Base-by-base conservation (phyloP, 1,140 invertebrate species). In the Drosophila neocordata region DNA sequence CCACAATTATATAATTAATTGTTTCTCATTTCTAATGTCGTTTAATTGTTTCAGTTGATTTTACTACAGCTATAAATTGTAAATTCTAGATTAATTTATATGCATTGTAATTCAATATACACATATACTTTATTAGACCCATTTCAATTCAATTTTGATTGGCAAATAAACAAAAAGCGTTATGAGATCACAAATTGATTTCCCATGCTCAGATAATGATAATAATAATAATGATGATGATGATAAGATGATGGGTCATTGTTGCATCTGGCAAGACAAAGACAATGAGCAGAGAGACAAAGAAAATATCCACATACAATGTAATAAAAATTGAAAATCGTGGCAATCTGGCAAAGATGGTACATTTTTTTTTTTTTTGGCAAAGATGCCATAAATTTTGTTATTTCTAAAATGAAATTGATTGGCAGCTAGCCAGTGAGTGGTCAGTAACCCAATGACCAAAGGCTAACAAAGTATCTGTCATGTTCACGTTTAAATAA, bases 1-100 rank as follows among this genome's bases (percentile, higher is more conserved):
- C n/a, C n/a, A n/a, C n/a, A n/a, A n/a, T n/a, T n/a, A n/a, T n/a
- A n/a, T n/a, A n/a, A n/a, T 24, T 24, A 24, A 24, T 24, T 24
- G 22, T 4, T 24, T 24, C 22, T 97, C 96, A 94, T 94, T 95
- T 95, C 95, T 96, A 96, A 97, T 48, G 87, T 91, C 89, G 65
- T 92, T 94, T 95, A 95, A 91, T 62, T 67, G 7, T 8, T 7
- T 34, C 15, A 38, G 34, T 0, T 60, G 15, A 13, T 65, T 56
- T 69, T 44, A 57, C 31, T 34, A 8, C 12, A 57, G 56, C 20
- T 35, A 58, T 22, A 37, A 58, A 58, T 22, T 58, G 56, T 2
- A 13, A 31, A 38, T 37, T 37, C 31, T 18, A 44, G 13, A 44
- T 48, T 8, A 48, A 48, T 48, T 48, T 48, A 48, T 48, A 20